Evolutionary conservation across 2,113 vertebrate genomes (phyloP).

Genomic region (Desmodus rotundus): DNA sequence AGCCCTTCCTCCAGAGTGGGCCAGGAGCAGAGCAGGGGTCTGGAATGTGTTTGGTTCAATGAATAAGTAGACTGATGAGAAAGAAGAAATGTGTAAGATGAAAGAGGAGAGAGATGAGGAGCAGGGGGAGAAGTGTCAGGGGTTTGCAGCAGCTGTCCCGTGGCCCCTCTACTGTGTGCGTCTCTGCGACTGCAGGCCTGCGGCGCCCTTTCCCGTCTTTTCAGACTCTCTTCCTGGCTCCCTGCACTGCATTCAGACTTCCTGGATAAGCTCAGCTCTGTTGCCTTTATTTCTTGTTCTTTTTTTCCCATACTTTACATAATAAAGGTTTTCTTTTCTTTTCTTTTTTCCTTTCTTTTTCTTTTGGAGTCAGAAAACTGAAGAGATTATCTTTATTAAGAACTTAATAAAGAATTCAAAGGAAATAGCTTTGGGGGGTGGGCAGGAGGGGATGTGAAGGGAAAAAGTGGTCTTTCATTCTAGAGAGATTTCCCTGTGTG

Average conservation of each 20-base stretch:
- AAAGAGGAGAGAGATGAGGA: not conserved
- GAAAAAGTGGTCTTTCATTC: not conserved
- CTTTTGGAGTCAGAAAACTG: conserved; percentile 49
- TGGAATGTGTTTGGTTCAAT: not conserved
- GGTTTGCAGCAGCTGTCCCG: not conserved
- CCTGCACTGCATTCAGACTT: not conserved
- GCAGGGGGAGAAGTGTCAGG: not conserved
- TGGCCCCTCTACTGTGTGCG: not conserved
- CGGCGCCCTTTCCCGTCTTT: not conserved
- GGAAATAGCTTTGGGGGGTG: not conserved
- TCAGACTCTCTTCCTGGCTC: not conserved
- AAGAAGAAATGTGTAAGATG: not conserved
- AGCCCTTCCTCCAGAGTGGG: not conserved
- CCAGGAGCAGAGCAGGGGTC: not conserved
- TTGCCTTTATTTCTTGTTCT: conserved; percentile 22
- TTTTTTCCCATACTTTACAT: conserved; percentile 58
- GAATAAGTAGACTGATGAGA: not conserved
- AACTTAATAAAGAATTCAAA: conserved; percentile 49
- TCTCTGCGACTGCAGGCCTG: not conserved
- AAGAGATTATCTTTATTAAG: conserved; percentile 48
- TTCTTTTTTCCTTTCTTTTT: not conserved
- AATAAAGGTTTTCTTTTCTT: conserved; percentile 58
- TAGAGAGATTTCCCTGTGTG: not conserved
- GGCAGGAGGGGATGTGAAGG: not conserved
- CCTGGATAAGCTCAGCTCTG: not conserved